Evolutionary conservation across 2,113 vertebrate genomes (phyloP).

Genomic region (Tachycineta bicolor): DNA sequence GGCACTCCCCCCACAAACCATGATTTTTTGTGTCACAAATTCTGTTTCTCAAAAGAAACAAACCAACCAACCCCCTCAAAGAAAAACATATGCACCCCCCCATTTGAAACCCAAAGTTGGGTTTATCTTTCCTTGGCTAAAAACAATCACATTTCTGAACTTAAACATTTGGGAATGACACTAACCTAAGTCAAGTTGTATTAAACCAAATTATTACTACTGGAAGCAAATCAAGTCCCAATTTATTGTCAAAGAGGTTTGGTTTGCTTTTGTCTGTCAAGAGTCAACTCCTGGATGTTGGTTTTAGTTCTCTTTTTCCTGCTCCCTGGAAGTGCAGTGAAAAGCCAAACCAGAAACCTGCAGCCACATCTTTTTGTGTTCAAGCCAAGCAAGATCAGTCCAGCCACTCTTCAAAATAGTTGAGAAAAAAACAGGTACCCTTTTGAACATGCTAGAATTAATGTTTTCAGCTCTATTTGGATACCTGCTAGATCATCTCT

Average conservation of each 20-base stretch:
- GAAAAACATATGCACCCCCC: not conserved
- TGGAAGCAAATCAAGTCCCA: not conserved
- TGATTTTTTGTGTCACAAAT: not conserved
- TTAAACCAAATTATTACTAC: not conserved
- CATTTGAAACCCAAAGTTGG: not conserved
- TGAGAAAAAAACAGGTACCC: not conserved
- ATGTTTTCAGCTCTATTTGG: not conserved
- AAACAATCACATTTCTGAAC: not conserved
- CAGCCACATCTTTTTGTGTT: not conserved
- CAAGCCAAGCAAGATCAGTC: not conserved
- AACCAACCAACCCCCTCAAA: not conserved
- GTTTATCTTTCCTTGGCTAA: not conserved
- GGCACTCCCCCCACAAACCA: fast-evolving
- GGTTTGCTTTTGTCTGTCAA: not conserved
- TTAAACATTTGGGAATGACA: not conserved
- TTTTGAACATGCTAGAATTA: not conserved
- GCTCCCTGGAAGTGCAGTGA: not conserved
- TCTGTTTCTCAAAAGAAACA: not conserved
- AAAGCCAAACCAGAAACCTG: not conserved
- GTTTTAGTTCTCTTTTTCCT: not conserved
- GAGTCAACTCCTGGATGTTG: not conserved
- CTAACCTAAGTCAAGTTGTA: not conserved
- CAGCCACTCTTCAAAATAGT: not conserved
- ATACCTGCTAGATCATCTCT: too few relatives aligned
- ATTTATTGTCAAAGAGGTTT: not conserved